phyloP scores from a whole-genome alignment of 2,113 vertebrate genomes.

The cattle (Bos taurus) region ARS-UCD2.0 NC_037347.1:38044001-38044500 shows the following conservation, averaged over 20 bases:
- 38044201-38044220: background rate
- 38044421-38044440: background rate
- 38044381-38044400: background rate
- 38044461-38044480: background rate
- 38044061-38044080: slow-evolving; percentile 33
- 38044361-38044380: background rate
- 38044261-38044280: background rate
- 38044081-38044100: slow-evolving; percentile 25
- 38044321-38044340: background rate
- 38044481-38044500: background rate
- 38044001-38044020: background rate
- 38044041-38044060: background rate
- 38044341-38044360: background rate
- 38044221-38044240: slow-evolving; percentile 16
- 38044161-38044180: slow-evolving; percentile 36
- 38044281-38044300: background rate
- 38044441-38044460: background rate
- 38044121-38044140: slow-evolving; percentile 49
- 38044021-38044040: background rate
- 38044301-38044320: background rate
- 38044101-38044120: slow-evolving; percentile 43
- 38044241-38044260: background rate
- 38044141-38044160: slow-evolving; percentile 59
- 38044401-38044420: background rate
- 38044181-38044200: slow-evolving; percentile 36